Percentiles rank a stretch among this genome's conserved stretches.
phyloP scores from a whole-genome alignment of 1,140 invertebrate genomes.

The Megathymus violae region DNA sequence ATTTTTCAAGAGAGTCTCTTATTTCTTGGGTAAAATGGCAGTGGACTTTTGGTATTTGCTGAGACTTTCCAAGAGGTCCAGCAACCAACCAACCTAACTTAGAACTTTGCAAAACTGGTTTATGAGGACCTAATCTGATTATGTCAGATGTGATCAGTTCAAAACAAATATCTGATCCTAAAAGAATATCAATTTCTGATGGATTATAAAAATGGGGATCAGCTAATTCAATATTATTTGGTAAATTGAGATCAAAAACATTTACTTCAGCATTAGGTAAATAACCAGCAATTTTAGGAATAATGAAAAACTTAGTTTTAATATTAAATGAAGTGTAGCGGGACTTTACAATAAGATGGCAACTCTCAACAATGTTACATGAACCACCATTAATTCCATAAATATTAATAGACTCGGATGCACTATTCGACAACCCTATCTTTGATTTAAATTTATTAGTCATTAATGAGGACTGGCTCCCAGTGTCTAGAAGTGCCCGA shows the following conservation, averaged over 20 bases:
- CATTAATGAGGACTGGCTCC: constrained; percentile 48
- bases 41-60: constrained; percentile 1
- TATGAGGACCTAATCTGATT: neutral
- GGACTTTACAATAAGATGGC: constrained; percentile 24
- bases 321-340: constrained; percentile 3
- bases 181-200: constrained; percentile 46
- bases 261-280: constrained; percentile 13
- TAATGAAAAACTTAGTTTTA: constrained; percentile 17
- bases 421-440: neutral
- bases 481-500: constrained; percentile 40
- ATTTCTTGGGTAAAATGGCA: constrained; percentile 36
- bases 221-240: no score
- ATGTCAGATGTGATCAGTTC: constrained; percentile 38
- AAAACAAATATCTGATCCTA: constrained; percentile 50
- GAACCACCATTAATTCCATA: constrained; percentile 1
- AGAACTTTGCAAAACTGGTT: constrained; percentile 39
- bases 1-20: constrained; percentile 30
- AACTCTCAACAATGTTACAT: constrained; percentile 11
- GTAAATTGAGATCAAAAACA: no score
- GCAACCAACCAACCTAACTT: no score
- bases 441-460: constrained; percentile 46
- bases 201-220: constrained; percentile 49
- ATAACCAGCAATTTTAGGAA: constrained; percentile 6
- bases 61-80: constrained; percentile 34
- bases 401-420: neutral